Conservation (phyloP, 2,797 vertebrate species). For the Typhlichthys eigenmanni region DNA sequence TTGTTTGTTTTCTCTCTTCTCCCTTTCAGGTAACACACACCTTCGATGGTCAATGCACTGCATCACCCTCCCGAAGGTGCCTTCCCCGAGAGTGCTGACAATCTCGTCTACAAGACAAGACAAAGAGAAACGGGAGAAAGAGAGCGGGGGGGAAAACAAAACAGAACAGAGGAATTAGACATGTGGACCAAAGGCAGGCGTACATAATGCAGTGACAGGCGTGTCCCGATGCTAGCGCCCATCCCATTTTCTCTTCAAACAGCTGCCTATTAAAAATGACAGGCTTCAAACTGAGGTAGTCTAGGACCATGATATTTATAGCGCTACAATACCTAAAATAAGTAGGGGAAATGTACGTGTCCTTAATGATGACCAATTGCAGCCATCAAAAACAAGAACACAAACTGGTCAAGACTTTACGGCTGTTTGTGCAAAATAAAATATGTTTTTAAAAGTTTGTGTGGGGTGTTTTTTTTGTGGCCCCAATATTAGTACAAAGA, state of each 20-base stretch:
- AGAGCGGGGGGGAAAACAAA: constrained; percentile 50
- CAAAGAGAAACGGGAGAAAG: constrained; percentile 70
- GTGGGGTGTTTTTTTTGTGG: too few relatives aligned
- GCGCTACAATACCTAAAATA: constrained; percentile 27
- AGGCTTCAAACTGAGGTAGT: constrained; percentile 33
- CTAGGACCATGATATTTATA: constrained; percentile 32
- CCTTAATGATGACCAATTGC: constrained; percentile 56
- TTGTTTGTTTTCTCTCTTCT: neutral
- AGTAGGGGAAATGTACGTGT: constrained; percentile 46
- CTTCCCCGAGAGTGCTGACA: constrained; percentile 93
- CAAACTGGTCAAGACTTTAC: constrained; percentile 24
- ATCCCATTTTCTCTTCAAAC: constrained; percentile 45
- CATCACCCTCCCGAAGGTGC: constrained; percentile 96
- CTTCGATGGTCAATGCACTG: constrained; percentile 95
- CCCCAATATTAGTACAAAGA: constrained; percentile 8
- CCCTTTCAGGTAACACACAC: constrained; percentile 66
- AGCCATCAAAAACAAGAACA: constrained; percentile 46
- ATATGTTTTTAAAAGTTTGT: neutral
- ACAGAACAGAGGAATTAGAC: constrained; percentile 62
- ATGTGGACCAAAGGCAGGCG: constrained; percentile 35
- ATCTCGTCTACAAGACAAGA: constrained; percentile 91
- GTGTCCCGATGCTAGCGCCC: constrained; percentile 57
- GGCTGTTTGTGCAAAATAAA: constrained; percentile 35
- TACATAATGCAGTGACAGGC: constrained; percentile 58
- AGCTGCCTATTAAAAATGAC: constrained; percentile 56